Evolutionary conservation across 2,113 vertebrate genomes (phyloP).

Genomic region (Labrus mixtus): DNA sequence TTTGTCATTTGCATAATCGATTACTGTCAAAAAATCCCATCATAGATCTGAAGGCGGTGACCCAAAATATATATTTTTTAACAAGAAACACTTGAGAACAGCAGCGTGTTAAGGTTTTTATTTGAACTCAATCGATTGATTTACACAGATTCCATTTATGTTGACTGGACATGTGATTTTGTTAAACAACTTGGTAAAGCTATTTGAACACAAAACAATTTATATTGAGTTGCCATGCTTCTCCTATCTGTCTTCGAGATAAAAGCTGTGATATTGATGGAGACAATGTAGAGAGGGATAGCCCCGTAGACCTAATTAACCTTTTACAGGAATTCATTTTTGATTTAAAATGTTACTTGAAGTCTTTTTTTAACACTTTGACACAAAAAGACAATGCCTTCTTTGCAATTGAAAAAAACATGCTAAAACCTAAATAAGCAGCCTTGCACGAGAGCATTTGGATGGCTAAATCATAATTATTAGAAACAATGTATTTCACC

Average conservation of each 20-base stretch:
- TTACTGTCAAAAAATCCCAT: too few relatives aligned
- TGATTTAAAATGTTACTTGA: background rate
- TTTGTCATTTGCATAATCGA: too few relatives aligned
- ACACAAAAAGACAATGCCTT: slow-evolving; percentile 13
- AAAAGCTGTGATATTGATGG: background rate
- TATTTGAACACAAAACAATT: background rate
- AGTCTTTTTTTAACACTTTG: slow-evolving; percentile 10
- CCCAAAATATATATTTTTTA: too few relatives aligned
- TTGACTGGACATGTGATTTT: too few relatives aligned
- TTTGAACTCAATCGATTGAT: too few relatives aligned
- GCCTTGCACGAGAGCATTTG: background rate
- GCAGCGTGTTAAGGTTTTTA: too few relatives aligned
- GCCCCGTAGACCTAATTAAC: background rate
- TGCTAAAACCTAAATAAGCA: background rate
- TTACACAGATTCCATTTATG: too few relatives aligned
- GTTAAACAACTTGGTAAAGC: too few relatives aligned
- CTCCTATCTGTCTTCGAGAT: background rate
- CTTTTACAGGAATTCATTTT: background rate
- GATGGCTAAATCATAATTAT: background rate
- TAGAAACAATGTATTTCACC: background rate
- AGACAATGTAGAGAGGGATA: background rate
- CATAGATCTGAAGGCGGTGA: too few relatives aligned
- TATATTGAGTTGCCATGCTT: background rate
- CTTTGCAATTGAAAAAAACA: background rate
- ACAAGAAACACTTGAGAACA: too few relatives aligned